Percentiles rank a stretch among this genome's conserved stretches.
Conservation (phyloP, 1,140 invertebrate species). For the Tenebrio molitor region DNA sequence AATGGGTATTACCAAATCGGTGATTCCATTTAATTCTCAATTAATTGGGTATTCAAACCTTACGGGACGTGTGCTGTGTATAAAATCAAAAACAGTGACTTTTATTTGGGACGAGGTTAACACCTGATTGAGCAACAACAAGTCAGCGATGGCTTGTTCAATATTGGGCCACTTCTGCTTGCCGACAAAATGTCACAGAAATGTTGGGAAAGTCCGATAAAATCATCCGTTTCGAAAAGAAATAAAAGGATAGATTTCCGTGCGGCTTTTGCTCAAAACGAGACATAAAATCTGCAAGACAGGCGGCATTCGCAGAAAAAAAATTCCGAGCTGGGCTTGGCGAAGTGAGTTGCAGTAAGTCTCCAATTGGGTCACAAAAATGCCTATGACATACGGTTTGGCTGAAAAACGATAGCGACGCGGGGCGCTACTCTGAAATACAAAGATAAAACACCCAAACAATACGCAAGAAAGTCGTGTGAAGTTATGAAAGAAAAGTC, state of each 20-base stretch:
- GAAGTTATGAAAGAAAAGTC: conserved; percentile 39
- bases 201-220: conserved; percentile 7
- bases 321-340: conserved; percentile 44
- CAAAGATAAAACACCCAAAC: background rate
- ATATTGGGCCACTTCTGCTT: conserved; percentile 38
- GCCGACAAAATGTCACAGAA: conserved; percentile 26
- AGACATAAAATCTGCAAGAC: conserved; percentile 1
- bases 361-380: conserved; percentile 50
- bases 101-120: conserved; percentile 47
- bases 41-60: conserved; percentile 45
- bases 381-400: conserved; percentile 45
- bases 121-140: conserved; percentile 44
- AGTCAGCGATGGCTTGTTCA: conserved; percentile 34
- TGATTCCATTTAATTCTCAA: conserved; percentile 43
- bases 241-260: too few relatives aligned
- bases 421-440: background rate
- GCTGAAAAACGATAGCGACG: conserved; percentile 30
- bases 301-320: conserved; percentile 27
- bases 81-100: conserved; percentile 47
- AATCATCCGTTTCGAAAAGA: background rate
- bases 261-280: background rate
- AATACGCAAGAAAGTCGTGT: conserved; percentile 21
- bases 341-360: conserved; percentile 41
- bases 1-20: conserved; percentile 43
- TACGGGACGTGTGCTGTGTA: conserved; percentile 42